Base-by-base conservation (phyloP, 2,113 vertebrate genomes). In the Corythoichthys haematopterus region DNA sequence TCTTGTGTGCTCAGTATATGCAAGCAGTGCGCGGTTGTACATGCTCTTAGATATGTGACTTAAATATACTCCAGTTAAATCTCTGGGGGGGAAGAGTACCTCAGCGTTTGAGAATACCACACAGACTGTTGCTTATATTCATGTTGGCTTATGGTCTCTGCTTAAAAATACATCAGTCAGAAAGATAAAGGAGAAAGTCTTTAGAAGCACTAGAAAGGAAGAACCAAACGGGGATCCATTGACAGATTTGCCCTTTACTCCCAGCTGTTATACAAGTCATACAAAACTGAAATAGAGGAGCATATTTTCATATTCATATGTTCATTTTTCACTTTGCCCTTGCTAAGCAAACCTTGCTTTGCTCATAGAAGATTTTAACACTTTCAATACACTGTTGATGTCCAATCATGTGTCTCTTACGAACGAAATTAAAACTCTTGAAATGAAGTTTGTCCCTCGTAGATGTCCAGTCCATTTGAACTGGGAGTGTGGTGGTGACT, bases 141-240 rank as follows among this genome's bases (percentile, higher is more conserved):
- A 68, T 75, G 71, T 66, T 78, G 45, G 76, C 68, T 74, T 83
- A 40, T 70, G 43, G 69, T 53, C 58, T 57, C 72, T 58, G 64
- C 70, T 77, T 74, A 80, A 85, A 85, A 83, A 83, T 81, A 82
- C 68, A 82, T 83, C 81, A 78, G 70, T 84, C 68, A 74, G 61
- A 67, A 40, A 77, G 67, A 83, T 71, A 66, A 82, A 80, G 76
- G 65, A 64, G 71, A 68, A 53, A 6, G 56, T 51, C 71, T 78
- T 83, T 58, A 80, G 73, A 78, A 62, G 59, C 61, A 58, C 53
- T 53, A 56, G 62, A 74, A 68, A 71, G 77, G 69, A 64, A 66
- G 53, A 74, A 57, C 66, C 64, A 78, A 78, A 80, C 16, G 14
- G 72, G 75, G 51, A 80, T 73, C 77, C 67, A 79, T 69, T 84